phyloP scores from a whole-genome alignment of 2,888 invertebrate genomes.

The Tortricodes alternella region DNA sequence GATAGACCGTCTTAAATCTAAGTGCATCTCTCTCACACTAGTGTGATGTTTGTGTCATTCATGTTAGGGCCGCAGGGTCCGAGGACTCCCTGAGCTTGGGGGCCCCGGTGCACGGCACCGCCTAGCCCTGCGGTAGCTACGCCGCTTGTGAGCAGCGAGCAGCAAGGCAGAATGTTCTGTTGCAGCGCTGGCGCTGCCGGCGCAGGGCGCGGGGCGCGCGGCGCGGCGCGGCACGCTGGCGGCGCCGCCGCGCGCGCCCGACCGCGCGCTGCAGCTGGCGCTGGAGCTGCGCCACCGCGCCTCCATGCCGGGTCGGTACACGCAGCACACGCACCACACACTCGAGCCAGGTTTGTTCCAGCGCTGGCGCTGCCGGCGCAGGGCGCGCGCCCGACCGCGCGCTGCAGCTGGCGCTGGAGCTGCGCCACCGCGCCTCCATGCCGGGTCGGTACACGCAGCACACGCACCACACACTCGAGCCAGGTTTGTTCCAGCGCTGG shows the following conservation, averaged over 20 bases:
- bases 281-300: constrained; percentile 43
- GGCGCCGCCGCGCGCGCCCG: constrained; percentile 30
- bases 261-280: constrained; percentile 41
- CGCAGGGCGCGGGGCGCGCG: constrained; percentile 32
- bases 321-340: no score
- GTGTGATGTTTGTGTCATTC: no score
- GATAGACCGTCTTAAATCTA: neutral
- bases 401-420: constrained; percentile 46
- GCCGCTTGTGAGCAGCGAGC: neutral
- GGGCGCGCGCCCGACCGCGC: constrained; percentile 34
- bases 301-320: constrained; percentile 41
- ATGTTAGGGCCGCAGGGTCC: no score
- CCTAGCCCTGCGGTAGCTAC: neutral
- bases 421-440: constrained; percentile 41
- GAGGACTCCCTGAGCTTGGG: no score
- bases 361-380: constrained; percentile 15
- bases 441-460: constrained; percentile 36
- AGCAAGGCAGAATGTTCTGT: neutral
- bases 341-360: no score
- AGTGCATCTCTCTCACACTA: no score
- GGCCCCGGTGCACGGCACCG: no score
- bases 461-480: no score
- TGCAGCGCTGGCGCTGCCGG: constrained; percentile 13
- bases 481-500: constrained; percentile 5
- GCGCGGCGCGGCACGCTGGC: constrained; percentile 33